phyloP scores from a whole-genome alignment of 1,140 invertebrate genomes.

The Augochlora pura region DNA sequence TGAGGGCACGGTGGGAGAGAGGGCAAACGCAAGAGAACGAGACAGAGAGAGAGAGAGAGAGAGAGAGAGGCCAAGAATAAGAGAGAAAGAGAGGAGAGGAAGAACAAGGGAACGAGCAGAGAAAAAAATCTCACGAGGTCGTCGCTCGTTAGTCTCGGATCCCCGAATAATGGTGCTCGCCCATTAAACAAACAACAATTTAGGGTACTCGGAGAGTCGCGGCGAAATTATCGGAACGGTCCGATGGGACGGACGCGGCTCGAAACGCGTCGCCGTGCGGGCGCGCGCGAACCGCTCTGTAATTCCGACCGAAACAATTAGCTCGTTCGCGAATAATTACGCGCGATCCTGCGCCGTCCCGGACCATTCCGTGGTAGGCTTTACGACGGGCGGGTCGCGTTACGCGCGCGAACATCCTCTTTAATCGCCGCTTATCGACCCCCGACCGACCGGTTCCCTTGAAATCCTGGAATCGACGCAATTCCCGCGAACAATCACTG shows the following conservation, averaged over 20 bases:
- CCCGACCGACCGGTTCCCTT: background rate
- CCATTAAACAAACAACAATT: conserved; percentile 67
- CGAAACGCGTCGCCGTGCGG: background rate
- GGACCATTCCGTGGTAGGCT: background rate
- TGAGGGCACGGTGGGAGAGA: too few relatives aligned
- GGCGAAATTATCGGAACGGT: conserved; percentile 18
- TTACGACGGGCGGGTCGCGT: conserved; percentile 13
- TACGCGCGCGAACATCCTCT: background rate
- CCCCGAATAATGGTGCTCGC: conserved; percentile 58
- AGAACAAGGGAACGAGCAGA: conserved; percentile 22
- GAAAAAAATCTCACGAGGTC: conserved; percentile 56
- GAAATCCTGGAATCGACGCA: conserved; percentile 5
- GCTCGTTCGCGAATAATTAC: background rate
- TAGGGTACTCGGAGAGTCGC: conserved; percentile 29
- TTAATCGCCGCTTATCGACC: conserved; percentile 9
- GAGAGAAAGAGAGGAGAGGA: conserved; percentile 8
- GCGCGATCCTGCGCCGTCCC: background rate
- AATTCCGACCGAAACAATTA: conserved; percentile 26
- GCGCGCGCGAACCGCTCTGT: background rate
- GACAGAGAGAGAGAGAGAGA: too few relatives aligned
- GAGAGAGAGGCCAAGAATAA: conserved; percentile 23
- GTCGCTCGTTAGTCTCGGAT: conserved; percentile 62
- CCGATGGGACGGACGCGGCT: conserved; percentile 2
- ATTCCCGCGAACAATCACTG: background rate
- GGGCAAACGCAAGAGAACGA: too few relatives aligned